These are phyloP conservation scores for Panonychus citri DNA, from an alignment of 1,140 invertebrate genomes.

Conservation along the genomic window DNA sequence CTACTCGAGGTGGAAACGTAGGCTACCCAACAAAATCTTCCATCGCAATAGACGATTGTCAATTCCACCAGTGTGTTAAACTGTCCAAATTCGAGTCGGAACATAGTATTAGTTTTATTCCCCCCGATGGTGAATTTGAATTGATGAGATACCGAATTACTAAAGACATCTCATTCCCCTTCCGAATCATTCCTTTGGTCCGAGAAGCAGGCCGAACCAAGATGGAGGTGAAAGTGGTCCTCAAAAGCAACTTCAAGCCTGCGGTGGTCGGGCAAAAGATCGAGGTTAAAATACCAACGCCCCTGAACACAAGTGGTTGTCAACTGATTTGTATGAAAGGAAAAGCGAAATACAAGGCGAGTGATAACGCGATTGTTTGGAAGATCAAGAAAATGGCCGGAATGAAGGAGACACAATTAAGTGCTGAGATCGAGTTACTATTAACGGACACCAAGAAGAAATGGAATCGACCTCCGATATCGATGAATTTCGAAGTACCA, in stretches of 20 bases:
- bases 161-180: constrained; percentile 98
- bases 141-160: constrained; percentile 38
- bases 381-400: constrained; percentile 99
- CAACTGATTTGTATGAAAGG: constrained; percentile 97
- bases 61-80: constrained; percentile 99
- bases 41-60: constrained; percentile 95
- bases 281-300: constrained; percentile 85
- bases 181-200: constrained; percentile 94
- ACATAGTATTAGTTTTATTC: constrained; percentile 98
- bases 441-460: constrained; percentile 98
- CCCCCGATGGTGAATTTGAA: constrained; percentile 90
- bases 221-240: constrained; percentile 98
- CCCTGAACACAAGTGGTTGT: constrained; percentile 92
- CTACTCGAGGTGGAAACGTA: constrained; percentile 24
- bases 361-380: constrained; percentile 99
- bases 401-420: constrained; percentile 99
- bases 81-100: constrained; percentile 98
- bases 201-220: constrained; percentile 92
- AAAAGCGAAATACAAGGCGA: constrained; percentile 98
- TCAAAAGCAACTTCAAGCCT: constrained; percentile 99
- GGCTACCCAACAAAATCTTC: constrained; percentile 52
- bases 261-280: constrained; percentile 96
- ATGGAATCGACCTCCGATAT: constrained; percentile 99
- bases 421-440: constrained; percentile 95
- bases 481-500: constrained; percentile 96